Conservation (phyloP, 2,113 vertebrate genomes). For the Athene cunicularia region DNA sequence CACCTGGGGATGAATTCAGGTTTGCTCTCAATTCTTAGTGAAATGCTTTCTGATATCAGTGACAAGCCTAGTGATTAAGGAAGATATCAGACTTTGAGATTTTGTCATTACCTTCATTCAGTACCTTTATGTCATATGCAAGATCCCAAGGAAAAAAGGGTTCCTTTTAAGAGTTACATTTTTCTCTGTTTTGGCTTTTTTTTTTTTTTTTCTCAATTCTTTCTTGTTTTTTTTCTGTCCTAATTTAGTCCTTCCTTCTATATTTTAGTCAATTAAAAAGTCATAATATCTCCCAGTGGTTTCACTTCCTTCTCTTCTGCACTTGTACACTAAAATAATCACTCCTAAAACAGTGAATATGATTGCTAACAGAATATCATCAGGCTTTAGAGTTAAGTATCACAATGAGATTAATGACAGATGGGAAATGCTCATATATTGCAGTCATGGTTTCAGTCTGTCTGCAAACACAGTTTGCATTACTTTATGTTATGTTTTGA, state of each 20-base stretch:
- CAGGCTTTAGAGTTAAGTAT: slow-evolving; percentile 30
- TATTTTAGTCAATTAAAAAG: neutral
- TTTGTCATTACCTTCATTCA: neutral
- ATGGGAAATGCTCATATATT: slow-evolving; percentile 31
- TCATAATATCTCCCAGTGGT: neutral
- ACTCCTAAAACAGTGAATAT: neutral
- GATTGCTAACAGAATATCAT: slow-evolving; percentile 10
- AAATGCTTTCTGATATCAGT: neutral
- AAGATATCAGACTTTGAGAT: neutral
- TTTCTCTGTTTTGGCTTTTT: neutral
- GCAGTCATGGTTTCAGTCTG: slow-evolving; percentile 34
- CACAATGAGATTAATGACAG: slow-evolving; percentile 40
- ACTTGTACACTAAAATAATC: neutral
- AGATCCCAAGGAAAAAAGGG: neutral
- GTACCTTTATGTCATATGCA: neutral
- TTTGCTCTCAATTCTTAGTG: neutral
- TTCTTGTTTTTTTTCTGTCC: neutral
- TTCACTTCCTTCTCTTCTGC: neutral
- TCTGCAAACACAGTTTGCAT: slow-evolving; percentile 31
- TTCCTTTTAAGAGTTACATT: neutral
- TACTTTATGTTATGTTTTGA: slow-evolving; percentile 41
- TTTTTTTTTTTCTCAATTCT: neutral
- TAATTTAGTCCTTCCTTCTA: neutral
- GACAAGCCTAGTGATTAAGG: neutral
- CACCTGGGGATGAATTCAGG: neutral